A percentile compares a stretch with the other conserved stretches of the same genome.
Evolutionary conservation across 2,113 vertebrate species (phyloP).

Genomic region (Morone saxatilis): DNA sequence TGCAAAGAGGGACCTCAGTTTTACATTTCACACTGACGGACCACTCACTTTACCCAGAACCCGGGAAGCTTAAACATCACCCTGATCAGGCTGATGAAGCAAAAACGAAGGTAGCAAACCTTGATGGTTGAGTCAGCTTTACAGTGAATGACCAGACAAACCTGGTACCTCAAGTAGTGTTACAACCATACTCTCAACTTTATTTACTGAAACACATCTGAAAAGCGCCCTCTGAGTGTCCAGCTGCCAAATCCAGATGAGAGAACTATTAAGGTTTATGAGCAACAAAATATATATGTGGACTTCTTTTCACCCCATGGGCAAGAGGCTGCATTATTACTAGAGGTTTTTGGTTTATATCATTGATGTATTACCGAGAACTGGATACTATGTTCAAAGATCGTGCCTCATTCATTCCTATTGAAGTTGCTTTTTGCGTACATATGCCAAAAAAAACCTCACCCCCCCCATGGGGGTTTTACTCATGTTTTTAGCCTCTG

Average conservation of each 20-base stretch:
- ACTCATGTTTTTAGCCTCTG: neutral
- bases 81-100: conserved; percentile 3
- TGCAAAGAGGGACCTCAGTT: conserved; percentile 26
- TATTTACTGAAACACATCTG: neutral
- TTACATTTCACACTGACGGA: conserved; percentile 40
- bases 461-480: too few species aligned
- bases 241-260: neutral
- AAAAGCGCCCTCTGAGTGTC: neutral
- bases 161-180: neutral
- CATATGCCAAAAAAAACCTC: too few species aligned
- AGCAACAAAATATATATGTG: conserved; percentile 10
- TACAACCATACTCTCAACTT: neutral
- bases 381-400: neutral
- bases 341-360: neutral
- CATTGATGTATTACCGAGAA: neutral
- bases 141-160: neutral
- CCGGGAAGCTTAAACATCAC: neutral
- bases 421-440: neutral
- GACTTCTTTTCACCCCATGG: neutral
- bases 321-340: neutral
- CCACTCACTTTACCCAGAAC: conserved; percentile 11
- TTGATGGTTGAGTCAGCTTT: neutral
- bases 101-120: neutral
- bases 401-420: neutral
- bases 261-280: conserved; percentile 10